Evolutionary conservation across 92 coral and sea anemone species (phyloP).

Genomic region (Parazoanthus swiftii): DNA sequence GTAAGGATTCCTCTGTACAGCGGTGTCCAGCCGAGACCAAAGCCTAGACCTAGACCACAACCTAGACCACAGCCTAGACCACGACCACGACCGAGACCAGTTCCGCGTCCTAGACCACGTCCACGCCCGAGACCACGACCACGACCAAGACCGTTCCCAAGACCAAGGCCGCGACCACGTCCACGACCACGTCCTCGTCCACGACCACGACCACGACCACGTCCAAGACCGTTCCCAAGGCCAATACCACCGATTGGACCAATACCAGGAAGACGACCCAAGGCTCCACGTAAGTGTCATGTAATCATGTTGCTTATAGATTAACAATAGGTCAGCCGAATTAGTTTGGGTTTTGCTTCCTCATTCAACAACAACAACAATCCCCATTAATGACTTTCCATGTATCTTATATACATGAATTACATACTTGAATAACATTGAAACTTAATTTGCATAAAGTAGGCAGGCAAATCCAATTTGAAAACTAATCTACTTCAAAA

Average conservation of each 20-base stretch:
- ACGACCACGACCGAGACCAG: background rate
- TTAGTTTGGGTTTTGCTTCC: background rate
- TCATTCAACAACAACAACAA: no score
- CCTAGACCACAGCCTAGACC: constrained; percentile 3
- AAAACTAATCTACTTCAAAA: no score
- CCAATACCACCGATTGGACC: constrained; percentile 8
- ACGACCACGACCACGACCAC: background rate
- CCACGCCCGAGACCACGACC: constrained; percentile 13
- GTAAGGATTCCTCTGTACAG: constrained; percentile 31
- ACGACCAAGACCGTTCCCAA: constrained; percentile 3
- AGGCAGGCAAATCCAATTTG: no score
- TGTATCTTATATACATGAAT: no score
- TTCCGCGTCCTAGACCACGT: background rate
- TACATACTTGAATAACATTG: no score
- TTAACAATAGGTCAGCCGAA: background rate
- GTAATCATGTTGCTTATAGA: background rate
- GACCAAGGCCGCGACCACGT: background rate
- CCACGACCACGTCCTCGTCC: constrained; percentile 3
- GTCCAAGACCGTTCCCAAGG: background rate
- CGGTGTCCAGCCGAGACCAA: constrained; percentile 13
- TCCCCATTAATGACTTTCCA: no score
- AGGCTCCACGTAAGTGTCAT: constrained; percentile 20
- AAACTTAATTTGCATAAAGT: no score
- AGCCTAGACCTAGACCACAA: background rate
- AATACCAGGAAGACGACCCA: background rate